These are phyloP conservation scores for Mirounga angustirostris DNA, from an alignment of 2,113 vertebrate genomes.

Conservation along the genomic window DNA sequence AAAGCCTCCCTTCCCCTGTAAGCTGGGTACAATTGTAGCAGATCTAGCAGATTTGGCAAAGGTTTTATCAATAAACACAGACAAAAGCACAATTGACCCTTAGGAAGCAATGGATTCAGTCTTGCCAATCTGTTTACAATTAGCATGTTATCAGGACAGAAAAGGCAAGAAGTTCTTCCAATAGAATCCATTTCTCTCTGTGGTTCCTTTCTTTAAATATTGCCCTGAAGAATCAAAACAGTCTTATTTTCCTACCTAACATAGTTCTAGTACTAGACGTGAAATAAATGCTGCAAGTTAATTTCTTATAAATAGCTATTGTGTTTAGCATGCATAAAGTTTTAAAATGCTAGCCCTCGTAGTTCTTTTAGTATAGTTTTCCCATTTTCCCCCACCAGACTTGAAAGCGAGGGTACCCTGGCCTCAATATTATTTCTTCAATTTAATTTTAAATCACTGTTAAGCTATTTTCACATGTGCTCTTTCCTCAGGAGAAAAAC, in stretches of 20 bases:
- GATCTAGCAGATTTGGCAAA: not conserved
- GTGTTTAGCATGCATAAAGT: not conserved
- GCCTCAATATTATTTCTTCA: not conserved
- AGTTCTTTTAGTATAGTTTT: not conserved
- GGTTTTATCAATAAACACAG: not conserved
- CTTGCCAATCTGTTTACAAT: constrained; percentile 14
- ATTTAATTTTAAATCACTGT: not conserved
- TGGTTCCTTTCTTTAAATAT: not conserved
- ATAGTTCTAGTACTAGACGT: not conserved
- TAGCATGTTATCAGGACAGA: not conserved
- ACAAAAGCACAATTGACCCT: not conserved
- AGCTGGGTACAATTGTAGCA: not conserved
- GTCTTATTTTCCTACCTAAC: not conserved
- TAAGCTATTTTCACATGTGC: not conserved
- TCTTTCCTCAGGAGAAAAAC: constrained; percentile 18
- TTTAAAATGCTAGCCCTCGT: not conserved
- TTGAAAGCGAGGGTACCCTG: not conserved
- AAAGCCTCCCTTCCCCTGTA: not conserved
- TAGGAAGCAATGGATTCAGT: not conserved
- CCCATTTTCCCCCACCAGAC: not conserved
- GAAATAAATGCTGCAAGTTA: not conserved
- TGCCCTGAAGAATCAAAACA: not conserved
- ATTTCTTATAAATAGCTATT: not conserved
- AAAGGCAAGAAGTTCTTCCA: not conserved
- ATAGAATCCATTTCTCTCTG: not conserved